Conservation (phyloP, 2,113 vertebrate species). For the Paratilapia polleni region DNA sequence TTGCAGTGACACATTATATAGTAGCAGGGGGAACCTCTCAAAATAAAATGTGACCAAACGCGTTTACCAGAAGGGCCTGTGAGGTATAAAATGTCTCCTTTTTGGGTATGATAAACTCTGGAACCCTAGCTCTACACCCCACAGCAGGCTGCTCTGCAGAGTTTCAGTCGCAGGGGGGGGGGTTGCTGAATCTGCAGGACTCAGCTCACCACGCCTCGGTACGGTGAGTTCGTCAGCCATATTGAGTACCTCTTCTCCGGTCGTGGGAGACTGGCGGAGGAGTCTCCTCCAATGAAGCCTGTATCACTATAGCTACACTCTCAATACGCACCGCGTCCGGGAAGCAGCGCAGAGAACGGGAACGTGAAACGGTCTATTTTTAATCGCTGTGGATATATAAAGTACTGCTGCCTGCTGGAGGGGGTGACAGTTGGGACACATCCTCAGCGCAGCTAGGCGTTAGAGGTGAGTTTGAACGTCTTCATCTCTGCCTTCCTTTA, state of each 20-base stretch:
- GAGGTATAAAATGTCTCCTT: neutral
- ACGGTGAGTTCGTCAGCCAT: conserved; percentile 69
- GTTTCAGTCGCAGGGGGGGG: conserved; percentile 28
- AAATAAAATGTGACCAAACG: conserved; percentile 22
- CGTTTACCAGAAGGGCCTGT: neutral
- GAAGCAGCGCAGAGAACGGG: conserved; percentile 34
- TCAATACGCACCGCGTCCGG: conserved; percentile 39
- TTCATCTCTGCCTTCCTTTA: conserved; percentile 42
- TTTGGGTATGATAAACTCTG: conserved; percentile 10
- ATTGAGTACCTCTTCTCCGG: conserved; percentile 63
- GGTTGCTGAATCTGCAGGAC: conserved; percentile 55
- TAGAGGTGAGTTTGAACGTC: conserved; percentile 61
- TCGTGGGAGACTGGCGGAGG: conserved; percentile 47
- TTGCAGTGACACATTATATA: neutral
- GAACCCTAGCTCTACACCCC: neutral
- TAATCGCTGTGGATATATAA: conserved; percentile 65
- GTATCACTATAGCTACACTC: neutral
- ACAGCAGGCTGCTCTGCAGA: conserved; percentile 26
- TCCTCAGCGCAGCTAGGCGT: conserved; percentile 51
- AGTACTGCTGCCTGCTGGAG: conserved; percentile 37
- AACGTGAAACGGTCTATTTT: conserved; percentile 62
- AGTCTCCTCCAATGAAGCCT: conserved; percentile 4
- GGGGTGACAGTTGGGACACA: conserved; percentile 46
- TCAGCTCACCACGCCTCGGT: conserved; percentile 63
- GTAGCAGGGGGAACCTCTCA: neutral